Percentiles rank a stretch among this genome's conserved stretches.
Conservation (phyloP, 92 coral and sea anemone species). For the Montipora capitata region DNA sequence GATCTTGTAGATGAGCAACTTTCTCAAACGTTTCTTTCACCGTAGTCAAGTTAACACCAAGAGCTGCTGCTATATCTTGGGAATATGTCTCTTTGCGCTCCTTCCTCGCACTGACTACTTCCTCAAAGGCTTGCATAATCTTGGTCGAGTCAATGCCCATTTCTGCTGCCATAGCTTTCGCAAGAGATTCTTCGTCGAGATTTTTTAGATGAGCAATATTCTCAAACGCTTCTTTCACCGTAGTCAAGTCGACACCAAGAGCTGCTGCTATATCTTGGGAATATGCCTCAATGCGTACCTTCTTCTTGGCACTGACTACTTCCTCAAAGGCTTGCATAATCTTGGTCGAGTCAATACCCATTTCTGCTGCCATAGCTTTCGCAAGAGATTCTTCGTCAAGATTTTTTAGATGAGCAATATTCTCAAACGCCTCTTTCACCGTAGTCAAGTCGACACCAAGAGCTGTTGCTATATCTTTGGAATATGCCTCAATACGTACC, state of each 20-base stretch:
- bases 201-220: not conserved
- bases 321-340: not conserved
- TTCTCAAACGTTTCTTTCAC: constrained; percentile 13
- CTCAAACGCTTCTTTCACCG: constrained; percentile 3
- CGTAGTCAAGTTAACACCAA: no score
- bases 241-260: no score
- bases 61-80: no score
- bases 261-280: no score
- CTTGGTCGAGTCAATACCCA: not conserved
- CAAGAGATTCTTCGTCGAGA: not conserved
- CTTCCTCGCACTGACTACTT: no score
- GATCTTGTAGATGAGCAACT: not conserved
- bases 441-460: not conserved
- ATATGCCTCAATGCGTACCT: no score
- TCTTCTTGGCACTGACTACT: no score
- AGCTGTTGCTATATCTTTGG: not conserved
- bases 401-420: not conserved
- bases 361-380: not conserved
- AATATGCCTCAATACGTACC: not conserved
- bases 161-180: not conserved
- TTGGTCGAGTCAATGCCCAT: not conserved
- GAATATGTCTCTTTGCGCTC: no score
- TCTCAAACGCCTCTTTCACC: not conserved
- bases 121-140: not conserved
- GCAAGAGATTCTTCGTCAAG: constrained; percentile 18